These are phyloP conservation scores for Herminia tarsipennalis DNA, from an alignment of 2,888 invertebrate genomes.

Conservation along the genomic window DNA sequence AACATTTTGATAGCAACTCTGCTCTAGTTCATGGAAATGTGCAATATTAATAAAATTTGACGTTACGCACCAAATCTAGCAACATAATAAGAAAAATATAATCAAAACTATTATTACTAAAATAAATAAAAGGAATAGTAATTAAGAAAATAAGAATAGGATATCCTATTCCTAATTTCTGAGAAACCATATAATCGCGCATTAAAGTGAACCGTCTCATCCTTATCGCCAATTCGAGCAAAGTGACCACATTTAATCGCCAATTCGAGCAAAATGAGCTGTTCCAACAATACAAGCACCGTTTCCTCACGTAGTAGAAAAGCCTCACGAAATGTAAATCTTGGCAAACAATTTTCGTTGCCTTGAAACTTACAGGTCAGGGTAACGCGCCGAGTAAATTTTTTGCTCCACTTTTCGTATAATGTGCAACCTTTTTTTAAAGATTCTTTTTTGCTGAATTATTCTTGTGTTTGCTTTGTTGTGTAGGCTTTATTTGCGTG, in stretches of 20 bases:
- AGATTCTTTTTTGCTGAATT: constrained; percentile 20
- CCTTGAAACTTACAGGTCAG: constrained; percentile 66
- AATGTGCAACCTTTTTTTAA: constrained; percentile 40
- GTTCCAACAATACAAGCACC: constrained; percentile 18
- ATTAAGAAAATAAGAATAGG: background rate
- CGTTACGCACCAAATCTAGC: no score
- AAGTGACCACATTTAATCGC: constrained; percentile 39
- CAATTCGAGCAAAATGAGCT: constrained; percentile 32
- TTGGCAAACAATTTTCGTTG: constrained; percentile 50
- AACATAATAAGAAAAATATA: no score
- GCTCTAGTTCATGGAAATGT: no score
- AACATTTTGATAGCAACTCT: no score
- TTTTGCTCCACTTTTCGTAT: constrained; percentile 40
- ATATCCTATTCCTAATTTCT: background rate
- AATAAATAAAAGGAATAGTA: background rate
- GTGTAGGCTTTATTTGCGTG: background rate
- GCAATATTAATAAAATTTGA: no score
- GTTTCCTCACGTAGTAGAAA: constrained; percentile 30
- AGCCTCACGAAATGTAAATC: constrained; percentile 43
- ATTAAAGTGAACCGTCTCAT: constrained; percentile 12
- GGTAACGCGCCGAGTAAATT: constrained; percentile 49
- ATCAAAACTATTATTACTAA: background rate
- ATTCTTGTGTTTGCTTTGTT: constrained; percentile 1
- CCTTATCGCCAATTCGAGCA: constrained; percentile 28
- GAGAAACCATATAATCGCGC: constrained; percentile 9